Conservation (phyloP, 1,140 invertebrate genomes). For the Tetramorium alpestre region DNA sequence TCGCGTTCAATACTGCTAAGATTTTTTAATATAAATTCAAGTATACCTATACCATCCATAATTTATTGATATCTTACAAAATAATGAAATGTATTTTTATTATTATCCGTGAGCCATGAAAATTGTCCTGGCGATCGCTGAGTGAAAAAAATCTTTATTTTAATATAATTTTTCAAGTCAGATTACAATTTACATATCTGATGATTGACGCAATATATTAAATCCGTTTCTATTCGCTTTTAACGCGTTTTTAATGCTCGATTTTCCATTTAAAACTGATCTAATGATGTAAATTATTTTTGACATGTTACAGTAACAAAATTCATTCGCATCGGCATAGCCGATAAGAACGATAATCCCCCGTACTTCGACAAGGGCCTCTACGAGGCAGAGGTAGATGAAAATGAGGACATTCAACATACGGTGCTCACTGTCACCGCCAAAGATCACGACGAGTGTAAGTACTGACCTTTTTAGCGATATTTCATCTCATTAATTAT, state of each 20-base stretch:
- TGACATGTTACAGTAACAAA: conserved; percentile 92
- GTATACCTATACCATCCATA: neutral
- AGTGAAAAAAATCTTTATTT: neutral
- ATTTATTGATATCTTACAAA: neutral
- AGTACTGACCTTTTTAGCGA: conserved; percentile 85
- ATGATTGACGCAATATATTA: neutral
- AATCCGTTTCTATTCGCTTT: neutral
- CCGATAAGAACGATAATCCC: conserved; percentile 99
- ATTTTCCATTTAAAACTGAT: neutral
- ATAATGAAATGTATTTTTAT: neutral
- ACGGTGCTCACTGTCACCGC: conserved; percentile 98
- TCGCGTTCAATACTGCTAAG: neutral
- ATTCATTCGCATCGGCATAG: conserved; percentile 96
- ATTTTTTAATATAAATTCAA: neutral
- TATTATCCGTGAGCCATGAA: neutral
- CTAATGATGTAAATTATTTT: conserved; percentile 47
- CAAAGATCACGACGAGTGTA: conserved; percentile 99
- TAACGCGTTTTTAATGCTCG: neutral
- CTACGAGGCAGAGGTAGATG: conserved; percentile 98
- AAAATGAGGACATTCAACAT: conserved; percentile 98
- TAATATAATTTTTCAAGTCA: neutral
- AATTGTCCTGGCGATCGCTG: neutral
- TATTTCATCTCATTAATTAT: neutral
- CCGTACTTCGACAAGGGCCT: conserved; percentile 98
- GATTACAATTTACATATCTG: neutral